phyloP scores from a whole-genome alignment of 2,888 invertebrate species.

The Macrophya annulata region DNA sequence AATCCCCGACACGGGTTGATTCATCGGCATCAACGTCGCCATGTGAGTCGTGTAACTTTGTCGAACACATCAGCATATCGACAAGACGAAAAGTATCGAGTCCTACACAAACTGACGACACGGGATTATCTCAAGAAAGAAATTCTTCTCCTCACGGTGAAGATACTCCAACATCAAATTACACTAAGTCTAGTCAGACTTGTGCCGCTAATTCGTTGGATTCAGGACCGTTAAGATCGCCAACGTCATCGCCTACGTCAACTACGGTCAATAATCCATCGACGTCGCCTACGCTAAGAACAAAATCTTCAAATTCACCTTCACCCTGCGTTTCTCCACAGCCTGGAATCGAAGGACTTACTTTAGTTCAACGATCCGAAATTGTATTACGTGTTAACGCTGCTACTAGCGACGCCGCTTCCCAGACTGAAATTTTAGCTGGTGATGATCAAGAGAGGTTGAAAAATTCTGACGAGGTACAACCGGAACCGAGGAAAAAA shows the following conservation, averaged over 20 bases:
- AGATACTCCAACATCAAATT: background rate
- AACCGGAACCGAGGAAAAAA: conserved; percentile 82
- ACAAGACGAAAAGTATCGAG: conserved; percentile 74
- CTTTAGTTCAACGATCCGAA: conserved; percentile 85
- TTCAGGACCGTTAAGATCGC: conserved; percentile 55
- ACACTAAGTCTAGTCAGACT: conserved; percentile 63
- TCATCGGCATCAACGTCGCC: conserved; percentile 20
- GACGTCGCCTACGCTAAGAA: conserved; percentile 62
- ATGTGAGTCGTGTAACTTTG: conserved; percentile 52
- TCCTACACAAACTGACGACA: conserved; percentile 75
- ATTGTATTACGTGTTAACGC: conserved; percentile 84
- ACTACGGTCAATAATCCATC: background rate
- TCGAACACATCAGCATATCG: conserved; percentile 57
- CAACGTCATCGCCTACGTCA: conserved; percentile 62
- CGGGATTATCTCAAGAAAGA: conserved; percentile 65
- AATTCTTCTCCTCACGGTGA: background rate
- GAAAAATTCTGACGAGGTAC: conserved; percentile 60
- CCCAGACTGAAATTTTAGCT: conserved; percentile 80
- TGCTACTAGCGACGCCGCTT: conserved; percentile 83
- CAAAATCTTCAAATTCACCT: conserved; percentile 56
- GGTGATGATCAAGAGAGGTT: conserved; percentile 58
- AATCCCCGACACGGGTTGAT: conserved; percentile 30
- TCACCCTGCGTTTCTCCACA: conserved; percentile 75
- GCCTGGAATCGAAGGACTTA: conserved; percentile 80
- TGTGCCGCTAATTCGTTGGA: background rate